phyloP scores from a whole-genome alignment of 2,888 invertebrate genomes.

The Epirrhoe alternata region DNA sequence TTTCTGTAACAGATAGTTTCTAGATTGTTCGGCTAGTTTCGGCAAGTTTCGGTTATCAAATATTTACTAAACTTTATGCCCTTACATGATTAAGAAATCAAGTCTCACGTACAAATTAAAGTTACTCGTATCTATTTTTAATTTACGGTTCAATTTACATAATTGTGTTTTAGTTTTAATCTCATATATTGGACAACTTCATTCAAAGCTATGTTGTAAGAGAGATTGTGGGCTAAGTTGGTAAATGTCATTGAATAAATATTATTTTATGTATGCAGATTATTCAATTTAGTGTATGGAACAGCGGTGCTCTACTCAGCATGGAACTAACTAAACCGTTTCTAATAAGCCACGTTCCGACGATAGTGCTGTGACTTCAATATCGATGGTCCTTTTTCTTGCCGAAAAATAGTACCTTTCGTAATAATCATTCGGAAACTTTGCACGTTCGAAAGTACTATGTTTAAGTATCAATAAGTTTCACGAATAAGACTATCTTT shows the following conservation, averaged over 20 bases:
- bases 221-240: slow-evolving; percentile 25
- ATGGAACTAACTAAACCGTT: slow-evolving; percentile 36
- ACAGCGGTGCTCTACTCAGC: slow-evolving; percentile 33
- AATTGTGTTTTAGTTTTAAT: background rate
- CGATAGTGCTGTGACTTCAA: slow-evolving; percentile 16
- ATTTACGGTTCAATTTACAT: background rate
- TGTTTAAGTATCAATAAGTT: too few species aligned
- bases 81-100: too few species aligned
- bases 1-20: too few species aligned
- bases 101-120: background rate
- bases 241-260: slow-evolving; percentile 31
- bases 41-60: too few species aligned
- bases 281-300: slow-evolving; percentile 38
- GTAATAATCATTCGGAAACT: too few species aligned
- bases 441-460: too few species aligned
- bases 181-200: slow-evolving; percentile 10
- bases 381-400: slow-evolving; percentile 9
- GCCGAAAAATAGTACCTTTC: too few species aligned
- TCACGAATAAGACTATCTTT: too few species aligned
- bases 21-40: too few species aligned
- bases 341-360: slow-evolving; percentile 36
- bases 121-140: background rate
- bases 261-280: slow-evolving; percentile 34
- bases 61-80: too few species aligned
- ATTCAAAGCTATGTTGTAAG: slow-evolving; percentile 29